Evolutionary conservation across 2,888 invertebrate genomes (phyloP).

Genomic region (Scaeva pyrastri): DNA sequence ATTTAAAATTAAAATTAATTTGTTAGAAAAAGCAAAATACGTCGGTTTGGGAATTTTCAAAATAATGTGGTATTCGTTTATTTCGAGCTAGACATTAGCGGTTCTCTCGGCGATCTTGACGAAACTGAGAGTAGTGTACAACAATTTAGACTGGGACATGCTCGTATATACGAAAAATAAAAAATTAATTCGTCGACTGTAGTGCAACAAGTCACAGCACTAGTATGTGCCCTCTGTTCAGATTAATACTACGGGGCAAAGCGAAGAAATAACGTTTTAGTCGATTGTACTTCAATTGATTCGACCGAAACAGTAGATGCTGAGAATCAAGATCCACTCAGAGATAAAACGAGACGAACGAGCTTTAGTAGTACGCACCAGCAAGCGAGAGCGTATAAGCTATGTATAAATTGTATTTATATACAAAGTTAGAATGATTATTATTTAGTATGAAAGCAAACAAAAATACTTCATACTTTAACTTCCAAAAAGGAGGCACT

Average conservation of each 20-base stretch:
- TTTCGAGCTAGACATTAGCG: slow-evolving; percentile 42
- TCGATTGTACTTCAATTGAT: slow-evolving; percentile 75
- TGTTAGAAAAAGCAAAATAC: slow-evolving; percentile 9
- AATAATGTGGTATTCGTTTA: slow-evolving; percentile 17
- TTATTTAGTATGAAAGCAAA: too few relatives aligned
- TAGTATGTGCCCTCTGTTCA: slow-evolving; percentile 70
- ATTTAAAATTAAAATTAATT: background rate
- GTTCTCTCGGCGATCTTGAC: slow-evolving; percentile 72
- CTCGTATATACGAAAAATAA: slow-evolving; percentile 27
- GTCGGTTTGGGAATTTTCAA: slow-evolving; percentile 8
- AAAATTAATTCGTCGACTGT: slow-evolving; percentile 68
- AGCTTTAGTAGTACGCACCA: background rate
- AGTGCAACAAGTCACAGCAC: slow-evolving; percentile 71
- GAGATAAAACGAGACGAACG: slow-evolving; percentile 11
- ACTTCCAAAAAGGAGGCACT: too few relatives aligned
- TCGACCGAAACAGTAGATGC: slow-evolving; percentile 69
- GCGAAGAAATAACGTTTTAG: slow-evolving; percentile 55
- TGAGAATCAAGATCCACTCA: slow-evolving; percentile 49
- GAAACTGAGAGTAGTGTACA: slow-evolving; percentile 69
- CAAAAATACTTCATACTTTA: too few relatives aligned
- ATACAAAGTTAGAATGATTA: too few relatives aligned
- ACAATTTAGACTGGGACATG: slow-evolving; percentile 57
- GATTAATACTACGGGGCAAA: slow-evolving; percentile 70
- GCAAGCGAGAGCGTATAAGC: too few relatives aligned
- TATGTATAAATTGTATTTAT: too few relatives aligned